Evolutionary conservation across 2,113 vertebrate genomes (phyloP), one percentile per base, ranked within the genome.

Genomic region (Phylloscopus trochilus): DNA sequence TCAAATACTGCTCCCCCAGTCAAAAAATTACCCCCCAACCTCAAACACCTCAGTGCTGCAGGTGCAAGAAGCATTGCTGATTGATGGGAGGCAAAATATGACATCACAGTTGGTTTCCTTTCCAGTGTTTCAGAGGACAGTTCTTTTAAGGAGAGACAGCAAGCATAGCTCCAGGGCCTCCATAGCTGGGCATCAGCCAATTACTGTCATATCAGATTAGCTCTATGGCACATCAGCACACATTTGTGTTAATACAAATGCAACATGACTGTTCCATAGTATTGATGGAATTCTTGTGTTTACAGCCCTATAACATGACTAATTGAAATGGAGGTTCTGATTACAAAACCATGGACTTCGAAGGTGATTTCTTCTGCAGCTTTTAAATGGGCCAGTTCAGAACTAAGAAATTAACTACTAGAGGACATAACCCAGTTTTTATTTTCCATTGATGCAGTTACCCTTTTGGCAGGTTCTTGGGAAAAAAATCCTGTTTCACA

Each of bases 251-350:
- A 87, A 83, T 90, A 72, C 58, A 95, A 91, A 94, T 95, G 73
- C 69, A 89, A 69, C 63, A 53, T 91, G 90, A 90, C 88, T 92
- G 79, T 84, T 93, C 83, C 69, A 55, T 87, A 63, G 58, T 93
- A 95, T 96, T 94, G 96, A 96, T 75, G 53, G 82, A 91, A 89
- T 96, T 95, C 59, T 16, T 96, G 85, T 84, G 60, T 95, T 97
- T 94, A 67, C 93, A 80, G 72, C 68, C 62, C 49, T 89, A 37
- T 82, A 91, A 77, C 60, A 60, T n/a, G 37, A 83, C 69, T 95
- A 92, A 96, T 91, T 89, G 82, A 87, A 97, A 90, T 49, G 33
- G 64, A 89, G 53, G 24, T 59, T 91, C 64, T 96, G 55, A 26
- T 96, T 90, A 85, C 37, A 89, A 92, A 97, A 81, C 84, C 19